Conservation (phyloP, 2,888 invertebrate genomes). For the Andrena praecox region DNA sequence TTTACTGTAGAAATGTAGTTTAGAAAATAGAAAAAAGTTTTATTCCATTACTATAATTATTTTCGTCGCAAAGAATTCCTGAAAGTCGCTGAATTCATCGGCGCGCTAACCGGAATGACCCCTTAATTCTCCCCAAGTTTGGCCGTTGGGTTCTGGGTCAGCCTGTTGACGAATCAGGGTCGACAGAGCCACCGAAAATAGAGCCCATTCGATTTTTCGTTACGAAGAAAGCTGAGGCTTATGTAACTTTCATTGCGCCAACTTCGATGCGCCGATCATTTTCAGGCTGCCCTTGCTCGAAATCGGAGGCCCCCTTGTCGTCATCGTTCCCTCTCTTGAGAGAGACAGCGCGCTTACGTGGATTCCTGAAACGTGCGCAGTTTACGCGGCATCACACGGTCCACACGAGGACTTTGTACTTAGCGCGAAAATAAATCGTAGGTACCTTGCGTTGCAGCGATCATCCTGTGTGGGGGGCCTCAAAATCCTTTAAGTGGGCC, state of each 20-base stretch:
- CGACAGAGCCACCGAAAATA: slow-evolving; percentile 19
- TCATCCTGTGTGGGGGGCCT: too few species aligned
- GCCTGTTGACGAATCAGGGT: too few species aligned
- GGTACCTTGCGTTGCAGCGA: too few species aligned
- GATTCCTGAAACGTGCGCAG: slow-evolving; percentile 21
- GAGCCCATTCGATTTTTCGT: slow-evolving; percentile 7
- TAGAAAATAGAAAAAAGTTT: too few species aligned
- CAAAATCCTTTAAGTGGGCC: too few species aligned
- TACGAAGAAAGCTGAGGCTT: slow-evolving; percentile 21
- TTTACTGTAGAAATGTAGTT: too few species aligned
- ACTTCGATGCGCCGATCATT: slow-evolving; percentile 18
- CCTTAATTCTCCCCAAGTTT: too few species aligned
- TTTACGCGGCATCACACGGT: not conserved
- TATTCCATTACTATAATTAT: too few species aligned
- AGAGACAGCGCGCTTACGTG: slow-evolving; percentile 18
- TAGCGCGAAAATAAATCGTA: slow-evolving; percentile 12
- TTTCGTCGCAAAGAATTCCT: too few species aligned
- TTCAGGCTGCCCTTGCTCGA: not conserved
- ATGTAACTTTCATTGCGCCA: slow-evolving; percentile 39
- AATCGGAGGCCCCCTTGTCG: not conserved
- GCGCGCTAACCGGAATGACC: too few species aligned
- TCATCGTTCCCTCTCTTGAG: slow-evolving; percentile 3
- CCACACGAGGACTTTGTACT: slow-evolving; percentile 3
- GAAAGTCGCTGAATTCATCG: too few species aligned
- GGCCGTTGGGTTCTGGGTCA: too few species aligned